Base-by-base conservation (phyloP, 2,797 vertebrate species). In the Synaphobranchus kaupii region DNA sequence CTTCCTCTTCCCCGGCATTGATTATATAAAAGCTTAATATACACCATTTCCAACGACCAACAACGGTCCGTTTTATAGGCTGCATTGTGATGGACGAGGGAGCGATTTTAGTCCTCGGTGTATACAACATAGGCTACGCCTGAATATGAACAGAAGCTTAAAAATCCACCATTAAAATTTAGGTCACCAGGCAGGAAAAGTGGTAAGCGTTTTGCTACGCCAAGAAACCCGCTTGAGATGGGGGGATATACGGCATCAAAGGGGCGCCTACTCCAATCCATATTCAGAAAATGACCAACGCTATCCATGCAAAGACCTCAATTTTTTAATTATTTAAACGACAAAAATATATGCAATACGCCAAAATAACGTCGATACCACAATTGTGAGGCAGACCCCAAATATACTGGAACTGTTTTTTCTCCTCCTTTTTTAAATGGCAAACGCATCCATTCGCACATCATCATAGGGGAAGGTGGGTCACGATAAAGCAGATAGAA, bases 171-270 rank as follows among this genome's bases (percentile, higher is more conserved):
- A 89, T 63, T 86, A 85, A 90, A 91, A 93, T 91, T 90, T 89
- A 92, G 92, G 92, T 92, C 92, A 93, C 90, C 90, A 89, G 87
- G 84, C 87, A 88, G 88, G 86, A 86, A 81, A 90, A 92, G 90
- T 90, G 89, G 89, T 89, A 91, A 86, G 87, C 85, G 85, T 90
- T 89, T 85, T 48, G 76, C 83, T 66, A 84, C 83, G 76, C 85
- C 48, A 78, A 50, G 71, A 80, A 80, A 85, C 47, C 87, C 87
- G 76, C 87, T 88, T 91, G 52, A 88, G 88, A 91, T 91, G 88
- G 87, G 89, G 63, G 63, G 12, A 25, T 7, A 89, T 89, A 87
- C 88, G 89, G 89, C 88, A 91, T 93, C 90, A 91, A 93, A 93
- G 90, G 91, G 91, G 90, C 90, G 88, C 89, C 87, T 86, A 89